Evolutionary conservation across 2,113 vertebrate genomes (phyloP).

Genomic region (Muscicapa adusta): DNA sequence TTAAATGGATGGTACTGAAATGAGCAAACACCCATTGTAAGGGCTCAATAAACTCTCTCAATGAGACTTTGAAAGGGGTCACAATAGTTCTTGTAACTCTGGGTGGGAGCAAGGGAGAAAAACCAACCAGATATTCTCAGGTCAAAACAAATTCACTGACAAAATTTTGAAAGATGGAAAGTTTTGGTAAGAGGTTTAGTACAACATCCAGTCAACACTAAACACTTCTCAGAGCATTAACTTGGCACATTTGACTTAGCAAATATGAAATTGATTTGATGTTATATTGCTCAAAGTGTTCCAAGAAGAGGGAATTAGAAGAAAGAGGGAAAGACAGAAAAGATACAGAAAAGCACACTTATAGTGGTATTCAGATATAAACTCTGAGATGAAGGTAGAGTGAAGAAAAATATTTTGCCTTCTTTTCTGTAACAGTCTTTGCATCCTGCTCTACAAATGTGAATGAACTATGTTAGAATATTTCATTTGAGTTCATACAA

Average conservation of each 20-base stretch:
- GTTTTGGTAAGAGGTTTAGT: not conserved
- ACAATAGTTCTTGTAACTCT: not conserved
- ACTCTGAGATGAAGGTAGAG: not conserved
- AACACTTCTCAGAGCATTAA: not conserved
- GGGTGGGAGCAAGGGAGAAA: not conserved
- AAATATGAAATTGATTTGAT: not conserved
- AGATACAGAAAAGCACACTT: not conserved
- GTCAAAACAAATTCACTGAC: not conserved
- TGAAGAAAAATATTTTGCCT: not conserved
- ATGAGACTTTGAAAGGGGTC: not conserved
- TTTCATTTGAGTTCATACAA: not conserved
- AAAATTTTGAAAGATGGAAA: not conserved
- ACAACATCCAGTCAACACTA: not conserved
- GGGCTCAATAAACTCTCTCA: accelerated
- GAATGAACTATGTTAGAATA: not conserved
- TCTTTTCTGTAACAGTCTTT: not conserved
- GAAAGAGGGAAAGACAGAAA: not conserved
- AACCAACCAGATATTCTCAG: not conserved
- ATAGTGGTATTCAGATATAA: not conserved
- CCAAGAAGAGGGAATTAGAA: not conserved
- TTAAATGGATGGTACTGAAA: not conserved
- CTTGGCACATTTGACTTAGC: not conserved
- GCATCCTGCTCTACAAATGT: not conserved
- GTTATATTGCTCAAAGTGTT: not conserved
- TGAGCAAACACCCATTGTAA: not conserved